These are phyloP conservation scores for Hyla sarda DNA, from an alignment of 2,113 vertebrate genomes.

Conservation along the genomic window DNA sequence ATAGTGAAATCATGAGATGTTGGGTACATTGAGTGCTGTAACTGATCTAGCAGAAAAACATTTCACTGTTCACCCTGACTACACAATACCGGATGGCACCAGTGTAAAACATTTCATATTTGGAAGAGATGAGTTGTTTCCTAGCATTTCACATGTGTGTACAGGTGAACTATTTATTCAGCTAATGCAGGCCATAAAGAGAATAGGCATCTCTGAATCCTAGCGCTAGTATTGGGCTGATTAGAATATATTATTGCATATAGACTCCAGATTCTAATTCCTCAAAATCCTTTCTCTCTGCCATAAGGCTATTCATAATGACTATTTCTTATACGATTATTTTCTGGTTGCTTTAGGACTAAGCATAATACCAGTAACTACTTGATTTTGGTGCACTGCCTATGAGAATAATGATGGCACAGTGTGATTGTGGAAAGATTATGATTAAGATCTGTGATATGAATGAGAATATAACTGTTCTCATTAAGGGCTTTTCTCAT, in stretches of 20 bases:
- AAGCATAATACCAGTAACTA: not conserved
- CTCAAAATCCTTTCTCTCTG: not conserved
- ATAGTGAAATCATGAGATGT: not conserved
- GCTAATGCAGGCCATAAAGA: not conserved
- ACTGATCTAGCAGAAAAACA: not conserved
- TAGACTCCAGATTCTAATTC: not conserved
- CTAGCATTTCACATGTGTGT: not conserved
- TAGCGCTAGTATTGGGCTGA: not conserved
- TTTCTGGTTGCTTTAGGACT: not conserved
- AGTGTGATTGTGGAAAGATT: slow-evolving; percentile 15
- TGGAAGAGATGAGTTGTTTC: not conserved
- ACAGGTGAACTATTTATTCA: not conserved
- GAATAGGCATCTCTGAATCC: not conserved
- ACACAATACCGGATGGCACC: not conserved
- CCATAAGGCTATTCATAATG: not conserved
- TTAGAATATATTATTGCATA: not conserved
- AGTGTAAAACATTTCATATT: not conserved
- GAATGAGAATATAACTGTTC: slow-evolving; percentile 21
- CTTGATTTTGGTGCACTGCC: not conserved
- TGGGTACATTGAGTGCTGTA: not conserved
- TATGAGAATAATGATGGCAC: not conserved
- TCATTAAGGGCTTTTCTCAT: slow-evolving; percentile 41
- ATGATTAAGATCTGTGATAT: slow-evolving; percentile 30
- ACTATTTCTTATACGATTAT: not conserved
- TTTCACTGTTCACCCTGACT: not conserved